Percentiles rank a stretch among this genome's conserved stretches.
These are phyloP conservation scores for Tragulus kanchil DNA, from an alignment of 2,113 vertebrate species.

Conservation along the genomic window DNA sequence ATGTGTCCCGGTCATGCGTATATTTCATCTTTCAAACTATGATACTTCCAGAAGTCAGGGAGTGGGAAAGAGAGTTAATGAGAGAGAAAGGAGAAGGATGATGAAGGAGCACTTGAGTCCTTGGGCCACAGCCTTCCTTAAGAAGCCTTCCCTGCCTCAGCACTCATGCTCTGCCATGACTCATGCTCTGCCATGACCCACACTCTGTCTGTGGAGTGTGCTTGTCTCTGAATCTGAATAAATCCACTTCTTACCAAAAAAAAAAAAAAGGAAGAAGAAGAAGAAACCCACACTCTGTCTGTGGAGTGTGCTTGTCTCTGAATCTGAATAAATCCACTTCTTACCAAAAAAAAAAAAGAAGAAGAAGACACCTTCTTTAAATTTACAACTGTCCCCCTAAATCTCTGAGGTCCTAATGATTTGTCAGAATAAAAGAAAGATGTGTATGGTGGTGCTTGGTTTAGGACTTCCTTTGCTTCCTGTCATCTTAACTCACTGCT, in stretches of 20 bases:
- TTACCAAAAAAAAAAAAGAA: too few species aligned
- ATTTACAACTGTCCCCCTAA: background rate
- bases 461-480: constrained; percentile 15
- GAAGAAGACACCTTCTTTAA: background rate
- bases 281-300: too few species aligned
- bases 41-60: background rate
- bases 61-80: background rate
- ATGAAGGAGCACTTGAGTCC: background rate
- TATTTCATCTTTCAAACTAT: background rate
- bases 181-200: too few species aligned
- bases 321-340: too few species aligned
- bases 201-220: too few species aligned
- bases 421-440: background rate
- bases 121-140: background rate
- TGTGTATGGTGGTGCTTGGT: background rate
- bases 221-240: too few species aligned
- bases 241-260: too few species aligned
- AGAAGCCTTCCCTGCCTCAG: too few species aligned
- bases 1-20: background rate
- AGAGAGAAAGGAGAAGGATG: background rate
- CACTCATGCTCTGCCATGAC: too few species aligned
- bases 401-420: background rate
- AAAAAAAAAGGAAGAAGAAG: too few species aligned
- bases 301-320: too few species aligned
- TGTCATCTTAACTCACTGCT: background rate